Conservation (phyloP, 30 jellyfish, hydroid and myxozoan genomes). For the Aurelia aurita region DNA sequence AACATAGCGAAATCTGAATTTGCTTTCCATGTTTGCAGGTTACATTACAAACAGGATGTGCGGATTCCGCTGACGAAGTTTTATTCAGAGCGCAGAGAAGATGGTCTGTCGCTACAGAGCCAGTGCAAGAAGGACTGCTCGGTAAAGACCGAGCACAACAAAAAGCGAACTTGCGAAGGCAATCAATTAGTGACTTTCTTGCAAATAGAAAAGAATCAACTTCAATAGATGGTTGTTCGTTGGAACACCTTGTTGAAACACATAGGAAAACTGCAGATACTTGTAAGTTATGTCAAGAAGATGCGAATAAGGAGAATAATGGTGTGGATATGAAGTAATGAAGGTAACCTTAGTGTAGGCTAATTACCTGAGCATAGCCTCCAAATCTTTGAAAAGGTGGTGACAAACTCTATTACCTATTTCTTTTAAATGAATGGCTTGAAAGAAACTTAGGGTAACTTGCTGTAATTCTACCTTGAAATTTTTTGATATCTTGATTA, state of each 20-base stretch:
- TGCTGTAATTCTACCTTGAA: too few species aligned
- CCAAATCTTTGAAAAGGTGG: too few species aligned
- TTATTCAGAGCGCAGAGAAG: conserved; percentile 52
- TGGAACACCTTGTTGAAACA: conserved; percentile 59
- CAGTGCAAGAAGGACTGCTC: neutral
- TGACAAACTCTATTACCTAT: too few species aligned
- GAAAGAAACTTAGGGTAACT: too few species aligned
- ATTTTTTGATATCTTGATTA: too few species aligned
- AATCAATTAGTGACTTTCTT: conserved; percentile 49
- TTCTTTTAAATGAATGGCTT: too few species aligned
- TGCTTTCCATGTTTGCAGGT: conserved; percentile 19
- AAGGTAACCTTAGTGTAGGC: too few species aligned
- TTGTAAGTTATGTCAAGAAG: conserved; percentile 72
- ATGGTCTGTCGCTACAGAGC: conserved; percentile 30
- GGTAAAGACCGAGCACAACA: conserved; percentile 2
- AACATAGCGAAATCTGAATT: neutral
- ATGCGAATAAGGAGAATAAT: neutral
- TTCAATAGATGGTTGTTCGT: conserved; percentile 52
- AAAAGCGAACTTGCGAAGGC: conserved; percentile 23
- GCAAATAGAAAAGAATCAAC: conserved; percentile 42
- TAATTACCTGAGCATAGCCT: too few species aligned
- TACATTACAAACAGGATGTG: conserved; percentile 49
- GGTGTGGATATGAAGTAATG: too few species aligned
- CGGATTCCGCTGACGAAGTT: conserved; percentile 49
- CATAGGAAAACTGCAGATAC: conserved; percentile 67